Evolutionary conservation across 2,888 invertebrate species (phyloP).

Genomic region (Coelinius sp.): DNA sequence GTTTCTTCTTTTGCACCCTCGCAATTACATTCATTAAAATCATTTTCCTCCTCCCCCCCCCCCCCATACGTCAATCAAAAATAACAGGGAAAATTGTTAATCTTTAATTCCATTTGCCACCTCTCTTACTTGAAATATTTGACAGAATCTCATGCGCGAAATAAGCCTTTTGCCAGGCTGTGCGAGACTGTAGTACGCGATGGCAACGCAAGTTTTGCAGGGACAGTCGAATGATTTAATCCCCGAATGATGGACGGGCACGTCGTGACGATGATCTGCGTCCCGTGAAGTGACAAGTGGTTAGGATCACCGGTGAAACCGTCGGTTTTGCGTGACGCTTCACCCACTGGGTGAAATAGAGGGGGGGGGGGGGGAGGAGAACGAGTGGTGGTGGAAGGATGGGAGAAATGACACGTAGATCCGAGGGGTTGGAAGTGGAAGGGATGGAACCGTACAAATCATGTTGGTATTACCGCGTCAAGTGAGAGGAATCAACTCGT

Average conservation of each 20-base stretch:
- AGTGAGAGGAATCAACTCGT: constrained; percentile 65
- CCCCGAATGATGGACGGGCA: constrained; percentile 68
- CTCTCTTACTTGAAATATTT: neutral
- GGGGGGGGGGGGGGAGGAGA: too few species aligned
- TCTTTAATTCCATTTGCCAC: constrained; percentile 4
- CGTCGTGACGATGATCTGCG: constrained; percentile 69
- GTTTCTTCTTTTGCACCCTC: neutral
- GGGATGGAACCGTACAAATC: constrained; percentile 65
- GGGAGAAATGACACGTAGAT: constrained; percentile 31
- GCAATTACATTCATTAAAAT: neutral
- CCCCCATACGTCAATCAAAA: neutral
- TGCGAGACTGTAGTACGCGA: neutral
- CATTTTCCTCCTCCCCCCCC: neutral
- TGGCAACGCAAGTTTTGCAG: constrained; percentile 48
- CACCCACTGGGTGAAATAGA: constrained; percentile 37
- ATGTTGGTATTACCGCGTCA: constrained; percentile 70
- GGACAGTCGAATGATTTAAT: constrained; percentile 67
- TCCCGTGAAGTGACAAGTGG: constrained; percentile 70
- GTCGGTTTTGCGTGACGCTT: constrained; percentile 46
- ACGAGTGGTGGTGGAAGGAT: constrained; percentile 45
- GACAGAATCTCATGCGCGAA: constrained; percentile 12
- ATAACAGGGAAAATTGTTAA: neutral
- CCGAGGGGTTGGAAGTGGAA: constrained; percentile 24
- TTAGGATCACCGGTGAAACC: constrained; percentile 66
- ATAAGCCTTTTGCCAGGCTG: constrained; percentile 30